A percentile compares a stretch with the other conserved stretches of the same genome.
Evolutionary conservation across 2,113 vertebrate species (phyloP).

Genomic region (Pitta sordida): DNA sequence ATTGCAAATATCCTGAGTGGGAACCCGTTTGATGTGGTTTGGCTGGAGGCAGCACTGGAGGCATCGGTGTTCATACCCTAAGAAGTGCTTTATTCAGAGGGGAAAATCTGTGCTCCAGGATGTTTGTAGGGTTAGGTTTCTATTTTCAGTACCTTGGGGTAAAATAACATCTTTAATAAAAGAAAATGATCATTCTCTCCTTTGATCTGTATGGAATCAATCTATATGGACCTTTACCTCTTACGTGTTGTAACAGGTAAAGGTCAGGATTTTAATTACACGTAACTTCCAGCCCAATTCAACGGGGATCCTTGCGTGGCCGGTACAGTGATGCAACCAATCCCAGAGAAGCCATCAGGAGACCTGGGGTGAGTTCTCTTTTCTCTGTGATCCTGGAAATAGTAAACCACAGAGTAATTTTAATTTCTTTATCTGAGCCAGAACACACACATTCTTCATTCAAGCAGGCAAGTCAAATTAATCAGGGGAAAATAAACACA

Average conservation of each 20-base stretch:
- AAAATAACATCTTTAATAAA: constrained; percentile 69
- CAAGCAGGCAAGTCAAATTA: not conserved
- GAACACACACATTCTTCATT: not conserved
- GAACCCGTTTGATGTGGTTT: constrained; percentile 9
- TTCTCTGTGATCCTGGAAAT: not conserved
- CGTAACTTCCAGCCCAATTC: not conserved
- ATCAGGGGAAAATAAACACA: not conserved
- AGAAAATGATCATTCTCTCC: constrained; percentile 36
- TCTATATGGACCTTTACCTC: no score
- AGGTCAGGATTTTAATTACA: constrained; percentile 46
- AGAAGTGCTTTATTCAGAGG: not conserved
- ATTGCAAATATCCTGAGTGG: constrained; percentile 67
- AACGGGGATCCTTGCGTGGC: not conserved
- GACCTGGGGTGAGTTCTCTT: no score
- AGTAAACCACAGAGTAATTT: not conserved
- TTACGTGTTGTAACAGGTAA: constrained; percentile 30
- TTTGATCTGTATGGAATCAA: constrained; percentile 59
- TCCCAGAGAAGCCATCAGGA: no score
- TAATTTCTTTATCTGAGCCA: not conserved
- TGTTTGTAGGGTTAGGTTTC: not conserved
- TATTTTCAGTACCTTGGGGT: constrained; percentile 66
- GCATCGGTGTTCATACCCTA: constrained; percentile 9
- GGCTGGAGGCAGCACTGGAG: constrained; percentile 19
- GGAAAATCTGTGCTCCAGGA: not conserved
- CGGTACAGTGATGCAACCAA: not conserved